Evolutionary conservation across 2,888 invertebrate species (phyloP), one percentile per base, ranked within the genome.

Genomic region (Caenorhabditis panamensis): DNA sequence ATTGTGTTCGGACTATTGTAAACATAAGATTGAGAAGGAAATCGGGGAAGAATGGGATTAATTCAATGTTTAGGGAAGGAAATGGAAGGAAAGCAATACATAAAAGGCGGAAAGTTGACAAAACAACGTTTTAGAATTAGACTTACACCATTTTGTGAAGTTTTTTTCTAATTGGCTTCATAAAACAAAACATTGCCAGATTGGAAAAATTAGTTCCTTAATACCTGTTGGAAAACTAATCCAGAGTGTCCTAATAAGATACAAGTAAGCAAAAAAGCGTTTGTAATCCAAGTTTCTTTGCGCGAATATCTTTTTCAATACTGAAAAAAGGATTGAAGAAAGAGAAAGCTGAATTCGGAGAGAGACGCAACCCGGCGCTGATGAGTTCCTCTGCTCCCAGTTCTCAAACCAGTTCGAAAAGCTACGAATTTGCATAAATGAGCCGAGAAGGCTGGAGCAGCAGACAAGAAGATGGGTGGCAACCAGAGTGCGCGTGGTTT

Each of bases 1-100:
- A 75, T 75, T 75, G 75, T 66, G 66, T 75, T 75, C 66, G 53
- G n/a, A 44, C 66, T 66, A 66, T 75, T 75, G 75, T 66, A 66
- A 75, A 75, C 66, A 75, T 41, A 54, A 37, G 41, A 64, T 20
- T 41, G 63, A 72, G 63, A 47, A 62, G 62, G 71, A 62, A 44
- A 53, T 18, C 20, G 18, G 26, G 59, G 37, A 24, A 41, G 31
- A 37, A 56, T 9, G 31, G 66, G 75, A 75, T 75, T 75, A 75
- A 58, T 66, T 26, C 36, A 28, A 53, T 66, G 75, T 67, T 67
- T 67, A 75, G 59, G 44, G 9, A 53, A 47, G 61, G 36, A 53
- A 72, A 56, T 36, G 31, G 44, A 24, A 58, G 13, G n/a, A 28
- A 54, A 47, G 18, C 20, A 6, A 11, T 4, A 47, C 2, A 20